Percentiles rank a stretch among this genome's conserved stretches.
These are phyloP conservation scores for Sinocyclocheilus anophthalmus DNA, from an alignment of 2,113 vertebrate genomes.

Conservation along the genomic window DNA sequence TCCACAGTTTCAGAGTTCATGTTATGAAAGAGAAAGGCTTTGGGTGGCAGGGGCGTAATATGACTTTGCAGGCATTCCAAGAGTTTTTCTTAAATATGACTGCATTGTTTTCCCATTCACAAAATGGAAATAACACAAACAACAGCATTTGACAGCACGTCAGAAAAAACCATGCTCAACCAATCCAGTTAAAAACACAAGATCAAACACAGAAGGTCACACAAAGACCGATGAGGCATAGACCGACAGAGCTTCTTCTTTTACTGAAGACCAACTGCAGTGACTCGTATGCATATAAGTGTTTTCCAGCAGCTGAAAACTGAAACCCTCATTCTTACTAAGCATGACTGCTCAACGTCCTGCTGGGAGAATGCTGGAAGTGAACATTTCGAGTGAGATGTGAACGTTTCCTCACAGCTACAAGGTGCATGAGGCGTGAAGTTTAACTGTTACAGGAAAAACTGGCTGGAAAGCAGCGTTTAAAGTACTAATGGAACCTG, in stretches of 20 bases:
- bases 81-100: too few relatives aligned
- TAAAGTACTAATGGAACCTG: not conserved
- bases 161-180: not conserved
- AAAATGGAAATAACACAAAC: too few relatives aligned
- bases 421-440: not conserved
- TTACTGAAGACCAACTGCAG: not conserved
- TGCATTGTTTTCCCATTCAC: too few relatives aligned
- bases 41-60: not conserved
- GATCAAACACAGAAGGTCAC: conserved; percentile 34
- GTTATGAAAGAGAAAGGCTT: not conserved
- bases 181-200: conserved; percentile 31
- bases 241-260: not conserved
- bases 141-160: too few relatives aligned
- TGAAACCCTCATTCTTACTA: not conserved
- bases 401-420: not conserved
- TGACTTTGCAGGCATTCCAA: not conserved
- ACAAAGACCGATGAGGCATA: conserved; percentile 12
- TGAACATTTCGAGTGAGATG: not conserved
- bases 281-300: not conserved
- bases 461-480: not conserved
- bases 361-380: not conserved
- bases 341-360: not conserved
- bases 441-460: not conserved
- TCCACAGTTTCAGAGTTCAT: not conserved
- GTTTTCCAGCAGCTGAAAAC: conserved; percentile 13